Evolutionary conservation across 1,140 invertebrate species (phyloP), one percentile per base, ranked within the genome.

Genomic region (Gryllus bimaculatus): DNA sequence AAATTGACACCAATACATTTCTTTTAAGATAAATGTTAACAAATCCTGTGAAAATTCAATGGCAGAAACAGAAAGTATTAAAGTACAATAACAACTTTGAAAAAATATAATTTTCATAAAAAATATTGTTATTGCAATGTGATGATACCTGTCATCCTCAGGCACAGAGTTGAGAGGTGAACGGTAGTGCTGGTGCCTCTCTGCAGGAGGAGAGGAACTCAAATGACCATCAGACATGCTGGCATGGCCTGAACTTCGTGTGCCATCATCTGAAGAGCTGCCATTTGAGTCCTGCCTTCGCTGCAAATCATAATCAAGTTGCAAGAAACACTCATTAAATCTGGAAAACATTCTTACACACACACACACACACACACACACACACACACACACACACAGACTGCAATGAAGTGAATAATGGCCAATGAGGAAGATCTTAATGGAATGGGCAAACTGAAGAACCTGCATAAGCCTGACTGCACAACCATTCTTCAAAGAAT

Each of bases 261-360:
- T 95, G 85, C 95, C 94, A 85, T 96, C 94, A 7, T 94, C 95
- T 18, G 94, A 95, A 84, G 94, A 95, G 85, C 94, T 93, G 39
- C 89, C 89, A 75, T 88, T 88, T 82, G 92, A 94, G 82, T 95
- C 93, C 81, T 93, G 91, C n/a, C 92, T 89, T 26, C 92, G 89
- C 90, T 92, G 89, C 83, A 79, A 84, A 82, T 83, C 21, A 54
- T 12, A 39, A 39, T 39, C 26, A 39, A 39, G 26, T 39, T 39
- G 5, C 5, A 39, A 39, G 26, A 39, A 1, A 39, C 1, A 39
- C 26, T 39, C 26, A 39, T 39, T 5, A 39, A 39, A 5, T 39
- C 5, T 39, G 26, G 26, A 5, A 39, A 5, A 39, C 5, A 39
- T 39, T 39, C 26, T 39, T 5, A 39, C 5, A 39, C 26, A 39